Conservation (phyloP, 2,888 invertebrate species). For the Schizotus pectinicornis region DNA sequence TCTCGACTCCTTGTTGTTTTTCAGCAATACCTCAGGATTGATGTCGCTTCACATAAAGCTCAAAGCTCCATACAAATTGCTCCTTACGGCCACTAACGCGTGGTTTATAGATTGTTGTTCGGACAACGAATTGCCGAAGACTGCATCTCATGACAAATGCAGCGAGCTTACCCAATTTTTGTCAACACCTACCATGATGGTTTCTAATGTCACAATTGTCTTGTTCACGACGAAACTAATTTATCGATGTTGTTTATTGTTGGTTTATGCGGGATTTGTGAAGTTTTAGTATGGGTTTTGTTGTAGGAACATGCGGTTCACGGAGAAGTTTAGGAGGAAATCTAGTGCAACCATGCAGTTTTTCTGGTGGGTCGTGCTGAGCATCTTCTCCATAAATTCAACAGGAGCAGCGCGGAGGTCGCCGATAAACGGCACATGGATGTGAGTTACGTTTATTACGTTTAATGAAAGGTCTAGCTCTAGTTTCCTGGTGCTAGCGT, state of each 20-base stretch:
- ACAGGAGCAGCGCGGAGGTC: constrained; percentile 43
- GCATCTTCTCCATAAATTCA: constrained; percentile 44
- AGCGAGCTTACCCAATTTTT: constrained; percentile 1
- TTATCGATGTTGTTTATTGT: constrained; percentile 10
- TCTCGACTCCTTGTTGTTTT: constrained; percentile 20
- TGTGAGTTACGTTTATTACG: constrained; percentile 42
- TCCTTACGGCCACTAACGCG: constrained; percentile 16
- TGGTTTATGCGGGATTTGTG: constrained; percentile 4
- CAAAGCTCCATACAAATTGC: constrained; percentile 25
- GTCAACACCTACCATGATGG: constrained; percentile 7
- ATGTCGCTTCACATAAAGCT: constrained; percentile 1
- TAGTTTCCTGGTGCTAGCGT: not conserved
- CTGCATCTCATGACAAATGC: too few relatives aligned
- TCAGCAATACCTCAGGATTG: constrained; percentile 17
- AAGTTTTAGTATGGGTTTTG: constrained; percentile 16
- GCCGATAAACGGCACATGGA: constrained; percentile 49
- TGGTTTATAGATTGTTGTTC: constrained; percentile 17
- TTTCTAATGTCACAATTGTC: not conserved
- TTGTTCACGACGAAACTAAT: constrained; percentile 10
- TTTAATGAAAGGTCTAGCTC: constrained; percentile 26
- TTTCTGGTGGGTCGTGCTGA: constrained; percentile 41
- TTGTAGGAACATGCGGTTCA: constrained; percentile 41
- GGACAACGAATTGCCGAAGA: constrained; percentile 4
- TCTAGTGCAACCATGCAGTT: constrained; percentile 40
- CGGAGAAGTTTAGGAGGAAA: constrained; percentile 43